These are phyloP conservation scores for Muscicapa comitata DNA, from an alignment of 2,797 vertebrate species.

Conservation along the genomic window DNA sequence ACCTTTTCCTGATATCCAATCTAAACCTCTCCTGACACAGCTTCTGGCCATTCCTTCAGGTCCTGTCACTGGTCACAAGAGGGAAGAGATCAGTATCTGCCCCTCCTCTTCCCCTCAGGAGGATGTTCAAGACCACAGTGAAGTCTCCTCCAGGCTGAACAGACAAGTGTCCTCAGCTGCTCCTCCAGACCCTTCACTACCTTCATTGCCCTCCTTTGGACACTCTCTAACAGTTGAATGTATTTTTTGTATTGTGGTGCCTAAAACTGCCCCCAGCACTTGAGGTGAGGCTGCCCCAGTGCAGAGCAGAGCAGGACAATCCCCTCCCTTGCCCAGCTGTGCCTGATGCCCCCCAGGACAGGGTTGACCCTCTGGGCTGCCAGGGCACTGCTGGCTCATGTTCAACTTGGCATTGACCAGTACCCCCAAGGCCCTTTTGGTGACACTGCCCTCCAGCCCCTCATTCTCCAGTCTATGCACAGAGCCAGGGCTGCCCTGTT, in stretches of 20 bases:
- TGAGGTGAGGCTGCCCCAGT: background rate
- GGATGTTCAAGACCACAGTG: background rate
- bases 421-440: background rate
- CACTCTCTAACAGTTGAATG: background rate
- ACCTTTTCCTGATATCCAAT: background rate
- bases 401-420: fast-evolving
- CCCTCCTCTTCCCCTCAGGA: background rate
- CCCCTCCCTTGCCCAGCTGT: too few species aligned
- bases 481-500: background rate
- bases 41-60: background rate
- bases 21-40: background rate
- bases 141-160: background rate
- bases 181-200: background rate
- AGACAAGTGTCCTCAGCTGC: background rate
- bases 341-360: background rate
- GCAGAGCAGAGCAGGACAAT: too few species aligned
- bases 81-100: background rate
- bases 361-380: background rate
- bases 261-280: background rate
- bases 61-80: background rate
- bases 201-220: fast-evolving
- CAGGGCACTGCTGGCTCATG: background rate
- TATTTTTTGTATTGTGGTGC: background rate
- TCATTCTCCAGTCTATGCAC: background rate
- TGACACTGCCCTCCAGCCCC: background rate